These are phyloP conservation scores for Benitochromis conjunctus DNA, from an alignment of 2,113 vertebrate species.

Conservation along the genomic window DNA sequence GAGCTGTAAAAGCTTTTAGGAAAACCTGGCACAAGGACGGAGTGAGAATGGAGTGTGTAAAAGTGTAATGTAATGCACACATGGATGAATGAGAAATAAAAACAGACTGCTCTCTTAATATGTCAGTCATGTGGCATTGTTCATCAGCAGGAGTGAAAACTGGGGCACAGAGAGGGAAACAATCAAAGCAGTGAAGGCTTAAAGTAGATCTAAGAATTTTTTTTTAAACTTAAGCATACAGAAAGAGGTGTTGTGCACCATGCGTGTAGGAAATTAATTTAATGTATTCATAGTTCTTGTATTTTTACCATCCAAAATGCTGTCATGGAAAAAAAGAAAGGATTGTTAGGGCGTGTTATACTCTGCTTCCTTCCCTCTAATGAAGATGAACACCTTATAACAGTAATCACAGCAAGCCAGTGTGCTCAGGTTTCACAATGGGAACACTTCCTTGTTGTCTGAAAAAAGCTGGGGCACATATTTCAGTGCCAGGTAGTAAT, in stretches of 20 bases:
- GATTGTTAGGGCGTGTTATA: neutral
- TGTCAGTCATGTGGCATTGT: neutral
- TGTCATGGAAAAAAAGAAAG: neutral
- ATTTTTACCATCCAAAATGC: neutral
- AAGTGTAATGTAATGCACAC: slow-evolving; percentile 20
- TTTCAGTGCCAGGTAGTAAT: neutral
- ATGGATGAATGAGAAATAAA: slow-evolving; percentile 13
- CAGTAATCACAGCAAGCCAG: neutral
- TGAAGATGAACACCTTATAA: neutral
- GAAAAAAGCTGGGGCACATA: neutral
- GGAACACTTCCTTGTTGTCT: neutral
- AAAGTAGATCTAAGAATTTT: neutral
- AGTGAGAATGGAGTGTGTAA: slow-evolving; percentile 21
- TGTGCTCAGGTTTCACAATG: neutral
- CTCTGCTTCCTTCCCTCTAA: neutral
- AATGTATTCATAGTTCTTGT: neutral
- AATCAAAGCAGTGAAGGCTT: neutral
- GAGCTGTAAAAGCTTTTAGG: slow-evolving; percentile 25
- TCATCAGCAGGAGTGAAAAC: neutral
- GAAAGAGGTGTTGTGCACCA: neutral
- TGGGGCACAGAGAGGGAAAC: neutral
- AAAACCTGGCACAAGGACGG: slow-evolving; percentile 1
- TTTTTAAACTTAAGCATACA: neutral
- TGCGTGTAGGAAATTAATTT: neutral
- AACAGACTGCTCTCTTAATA: neutral